Evolutionary conservation across 1,140 invertebrate genomes (phyloP), one percentile per base, ranked within the genome.

Genomic region (Drosophila elegans): DNA sequence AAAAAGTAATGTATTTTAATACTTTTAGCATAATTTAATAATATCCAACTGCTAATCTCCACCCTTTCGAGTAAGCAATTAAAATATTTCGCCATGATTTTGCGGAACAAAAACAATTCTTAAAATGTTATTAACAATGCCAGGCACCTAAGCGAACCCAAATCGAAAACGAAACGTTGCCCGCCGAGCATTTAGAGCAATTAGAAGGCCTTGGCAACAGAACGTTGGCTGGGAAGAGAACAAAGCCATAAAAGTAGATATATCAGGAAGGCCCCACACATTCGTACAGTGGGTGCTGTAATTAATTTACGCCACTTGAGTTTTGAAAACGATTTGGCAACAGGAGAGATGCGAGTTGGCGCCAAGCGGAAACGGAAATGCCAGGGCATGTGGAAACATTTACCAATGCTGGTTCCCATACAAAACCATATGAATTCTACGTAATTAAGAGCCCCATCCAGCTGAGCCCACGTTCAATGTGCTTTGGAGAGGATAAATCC

Each of bases 221-320:
- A 51, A 72, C 52, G 38, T 38, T 55, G 46, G 49, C 34, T 38
- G 64, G n/a, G 16, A 54, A 11, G 9, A 13, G 53, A 48, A 74
- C 48, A 74, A 62, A 73, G 34, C 54, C 64, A 42, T 29, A 48
- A 25, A 61, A 27, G 67, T 57, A 74, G 68, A 74, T 73, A 73
- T 62, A 74, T 74, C 67, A 73, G 67, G 55, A 73, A 73, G 64
- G 36, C n/a, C 42, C 42, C 64, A 39, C 49, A 69, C 49, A 48
- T 21, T 9, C 42, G 11, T 25, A 64, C 42, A 25, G 34, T 69
- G 64, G 57, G 49, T 49, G 76, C 80, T 77, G 81, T 84, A 84
- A 84, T 84, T 84, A 84, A 84, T 84, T 84, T 84, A 84, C 80
- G 80, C 80, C 67, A 73, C 80, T 84, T 84, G 81, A 84, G 76